Conservation (phyloP, 2,888 invertebrate genomes). For the Penaeus monodon region DNA sequence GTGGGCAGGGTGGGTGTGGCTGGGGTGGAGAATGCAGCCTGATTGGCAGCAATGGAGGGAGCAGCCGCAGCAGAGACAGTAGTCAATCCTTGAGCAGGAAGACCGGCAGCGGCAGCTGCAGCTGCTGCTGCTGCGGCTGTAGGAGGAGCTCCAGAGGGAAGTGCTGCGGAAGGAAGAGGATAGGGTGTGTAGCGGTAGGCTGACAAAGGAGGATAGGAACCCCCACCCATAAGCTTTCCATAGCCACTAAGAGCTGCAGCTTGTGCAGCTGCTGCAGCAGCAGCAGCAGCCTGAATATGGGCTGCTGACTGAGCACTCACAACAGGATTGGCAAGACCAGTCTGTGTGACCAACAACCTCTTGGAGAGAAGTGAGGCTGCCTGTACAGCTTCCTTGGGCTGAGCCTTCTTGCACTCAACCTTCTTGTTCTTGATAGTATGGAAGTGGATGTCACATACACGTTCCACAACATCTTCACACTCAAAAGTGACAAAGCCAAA, state of each 20-base stretch:
- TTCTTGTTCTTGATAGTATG: conserved; percentile 94
- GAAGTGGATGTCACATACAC: conserved; percentile 93
- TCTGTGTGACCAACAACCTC: conserved; percentile 80
- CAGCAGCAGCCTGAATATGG: conserved; percentile 65
- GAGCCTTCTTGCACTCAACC: conserved; percentile 90
- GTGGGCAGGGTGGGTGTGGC: conserved; percentile 57
- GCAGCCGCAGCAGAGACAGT: conserved; percentile 55
- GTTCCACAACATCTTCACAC: conserved; percentile 90
- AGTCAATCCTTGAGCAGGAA: conserved; percentile 27
- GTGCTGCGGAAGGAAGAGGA: conserved; percentile 71
- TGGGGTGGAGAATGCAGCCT: conserved; percentile 49
- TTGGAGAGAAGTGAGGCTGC: conserved; percentile 79
- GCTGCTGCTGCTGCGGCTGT: conserved; percentile 20
- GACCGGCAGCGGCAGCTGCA: conserved; percentile 21
- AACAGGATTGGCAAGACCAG: conserved; percentile 62
- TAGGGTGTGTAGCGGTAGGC: conserved; percentile 78
- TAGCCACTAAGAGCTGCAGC: conserved; percentile 70
- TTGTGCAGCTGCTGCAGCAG: conserved; percentile 70
- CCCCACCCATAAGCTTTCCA: conserved; percentile 64
- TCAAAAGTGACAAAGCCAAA: conserved; percentile 94
- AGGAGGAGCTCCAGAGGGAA: conserved; percentile 66
- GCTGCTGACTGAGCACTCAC: conserved; percentile 67
- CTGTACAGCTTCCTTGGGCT: conserved; percentile 89
- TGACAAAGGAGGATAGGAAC: conserved; percentile 74
- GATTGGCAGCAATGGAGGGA: conserved; percentile 51